Percentiles rank a stretch among this genome's conserved stretches.
Evolutionary conservation across 2,113 vertebrate genomes (phyloP).

Genomic region (Benitochromis conjunctus): DNA sequence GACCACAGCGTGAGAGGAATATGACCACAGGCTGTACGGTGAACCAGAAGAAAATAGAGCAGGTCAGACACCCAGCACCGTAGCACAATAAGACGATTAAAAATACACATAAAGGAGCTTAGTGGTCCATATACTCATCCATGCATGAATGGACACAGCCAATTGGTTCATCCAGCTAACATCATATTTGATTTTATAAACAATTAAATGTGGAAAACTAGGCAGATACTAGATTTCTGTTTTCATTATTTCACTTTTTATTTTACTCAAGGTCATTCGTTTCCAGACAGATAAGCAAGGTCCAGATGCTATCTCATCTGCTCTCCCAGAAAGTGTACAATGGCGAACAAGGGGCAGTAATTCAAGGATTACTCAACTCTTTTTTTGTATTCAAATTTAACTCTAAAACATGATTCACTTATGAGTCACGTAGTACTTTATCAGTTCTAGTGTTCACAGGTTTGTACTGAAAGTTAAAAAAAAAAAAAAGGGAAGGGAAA

Average conservation of each 20-base stretch:
- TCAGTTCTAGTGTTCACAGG: constrained; percentile 23
- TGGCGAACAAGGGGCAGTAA: constrained; percentile 14
- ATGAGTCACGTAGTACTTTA: constrained; percentile 52
- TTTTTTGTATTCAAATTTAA: constrained; percentile 28
- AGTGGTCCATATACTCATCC: background rate
- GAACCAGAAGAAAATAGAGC: constrained; percentile 20
- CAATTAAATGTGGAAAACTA: background rate
- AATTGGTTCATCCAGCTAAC: background rate
- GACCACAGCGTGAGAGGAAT: constrained; percentile 30
- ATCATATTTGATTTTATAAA: background rate
- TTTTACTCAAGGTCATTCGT: background rate
- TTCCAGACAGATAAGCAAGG: background rate
- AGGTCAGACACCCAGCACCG: background rate
- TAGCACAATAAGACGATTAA: background rate
- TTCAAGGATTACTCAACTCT: constrained; percentile 26
- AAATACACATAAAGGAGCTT: background rate
- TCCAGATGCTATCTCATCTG: background rate
- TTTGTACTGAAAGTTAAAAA: constrained; percentile 9
- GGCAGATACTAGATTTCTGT: background rate
- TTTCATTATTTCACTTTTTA: background rate
- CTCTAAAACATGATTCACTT: constrained; percentile 44
- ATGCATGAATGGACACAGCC: background rate
- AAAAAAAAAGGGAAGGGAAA: no score
- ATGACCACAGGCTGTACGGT: background rate
- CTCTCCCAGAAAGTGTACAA: constrained; percentile 12